Percentiles rank a stretch among this genome's conserved stretches.
phyloP scores from a whole-genome alignment of 2,888 invertebrate genomes.

The Cosmorhoe ocellata region DNA sequence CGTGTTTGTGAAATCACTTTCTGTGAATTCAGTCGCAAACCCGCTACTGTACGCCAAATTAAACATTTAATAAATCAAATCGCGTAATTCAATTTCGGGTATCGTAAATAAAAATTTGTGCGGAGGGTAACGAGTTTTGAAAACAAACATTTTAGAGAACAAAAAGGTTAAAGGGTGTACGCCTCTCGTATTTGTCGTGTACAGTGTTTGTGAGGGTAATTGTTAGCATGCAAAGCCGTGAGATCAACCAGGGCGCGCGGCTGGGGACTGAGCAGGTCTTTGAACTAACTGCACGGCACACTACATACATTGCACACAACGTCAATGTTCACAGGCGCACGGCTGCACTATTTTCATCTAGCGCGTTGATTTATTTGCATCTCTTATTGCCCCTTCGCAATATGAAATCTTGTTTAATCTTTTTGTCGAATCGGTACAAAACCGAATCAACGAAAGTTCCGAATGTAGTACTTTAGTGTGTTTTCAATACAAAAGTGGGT shows the following conservation, averaged over 20 bases:
- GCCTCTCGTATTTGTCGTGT: constrained; percentile 65
- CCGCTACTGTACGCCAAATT: constrained; percentile 51
- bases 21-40: constrained; percentile 55
- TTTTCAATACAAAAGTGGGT: no score
- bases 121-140: constrained; percentile 70
- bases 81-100: constrained; percentile 61
- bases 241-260: constrained; percentile 55
- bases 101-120: constrained; percentile 70
- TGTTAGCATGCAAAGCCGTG: constrained; percentile 74
- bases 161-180: constrained; percentile 65
- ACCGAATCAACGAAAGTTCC: background rate
- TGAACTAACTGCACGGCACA: constrained; percentile 43
- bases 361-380: constrained; percentile 30
- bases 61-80: constrained; percentile 74
- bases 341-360: constrained; percentile 33
- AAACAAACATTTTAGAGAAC: constrained; percentile 72
- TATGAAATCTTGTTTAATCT: constrained; percentile 3
- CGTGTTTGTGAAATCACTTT: constrained; percentile 54
- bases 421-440: background rate
- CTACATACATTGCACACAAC: constrained; percentile 3
- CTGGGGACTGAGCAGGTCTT: constrained; percentile 53
- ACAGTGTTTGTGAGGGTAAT: constrained; percentile 68
- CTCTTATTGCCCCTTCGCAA: constrained; percentile 25
- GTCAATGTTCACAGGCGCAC: constrained; percentile 18
- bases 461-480: no score